Base-by-base conservation (phyloP, 1,140 invertebrate species). In the Maniola jurtina region DNA sequence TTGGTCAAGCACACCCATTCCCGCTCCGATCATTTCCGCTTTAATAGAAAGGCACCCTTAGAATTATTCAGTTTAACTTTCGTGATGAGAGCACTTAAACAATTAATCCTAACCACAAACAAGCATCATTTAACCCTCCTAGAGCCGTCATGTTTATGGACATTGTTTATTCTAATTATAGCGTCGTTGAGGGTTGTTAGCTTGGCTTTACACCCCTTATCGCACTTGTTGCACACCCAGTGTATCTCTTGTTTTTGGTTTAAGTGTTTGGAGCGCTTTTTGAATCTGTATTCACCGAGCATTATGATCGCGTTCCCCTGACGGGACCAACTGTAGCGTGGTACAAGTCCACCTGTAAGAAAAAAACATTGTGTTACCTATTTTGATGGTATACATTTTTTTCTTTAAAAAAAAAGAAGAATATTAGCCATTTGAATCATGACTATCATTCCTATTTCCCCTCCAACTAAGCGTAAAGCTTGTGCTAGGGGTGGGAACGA, bases 251-350 rank as follows among this genome's bases (percentile, higher is more conserved):
- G 76, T 14, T 79, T 84, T 40, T 81, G 84, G 55, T 88, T 88
- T 16, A 75, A 75, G 55, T 84, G 81, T 52, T 80, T 85, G 2
- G 88, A 90, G 0, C 86, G 70, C 56, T 88, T 90, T 67, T 90
- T 90, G 69, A 88, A 90, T 25, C 88, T 80, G 70, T 90, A 81
- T 2, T 86, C 84, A 0, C 86, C 88, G 7, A 90, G 75, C 36
- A 86, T 69, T n/a, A 90, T 90, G 45, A 90, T 86, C 1, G 88
- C 84, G 70, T 90, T 88, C 10, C 86, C 88, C n/a, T 80, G 78
- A 0, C 86, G 73, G 2, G 86, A 87, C 87, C 87, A 89, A 47
- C 81, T 81, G 73, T 88, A 89, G 11, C 75, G 80, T 1, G 87
- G 86, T 0, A 75, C 64, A 6, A 81, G 61, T 14, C 60, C 59